Base-by-base conservation (phyloP, 1,140 invertebrate species). In the Vanessa tameamea region DNA sequence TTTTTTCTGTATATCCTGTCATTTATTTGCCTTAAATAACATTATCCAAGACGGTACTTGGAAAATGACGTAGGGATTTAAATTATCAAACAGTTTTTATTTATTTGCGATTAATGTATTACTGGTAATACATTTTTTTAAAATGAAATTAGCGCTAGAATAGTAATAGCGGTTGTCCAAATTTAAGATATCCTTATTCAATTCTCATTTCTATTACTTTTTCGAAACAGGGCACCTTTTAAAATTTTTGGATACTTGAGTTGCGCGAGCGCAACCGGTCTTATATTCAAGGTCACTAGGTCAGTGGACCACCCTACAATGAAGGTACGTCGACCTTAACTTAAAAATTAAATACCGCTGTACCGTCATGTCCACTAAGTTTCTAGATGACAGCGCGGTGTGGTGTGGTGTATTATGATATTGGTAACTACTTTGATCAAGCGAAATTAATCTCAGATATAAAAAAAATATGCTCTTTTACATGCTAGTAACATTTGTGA, bases 241-340 rank as follows among this genome's bases (percentile, higher is more conserved):
- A 57, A 43, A 73, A 55, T 13, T 23, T 74, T 74, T 20, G 69
- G 61, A 43, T 50, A 53, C 47, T 73, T 26, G 47, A 73, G 59
- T 61, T 61, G 50, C 66, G 48, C 59, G 50, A 70, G 43, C 78
- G 68, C 77, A 84, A 85, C 86, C 85, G 85, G 85, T 87, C 79
- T 74, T 26, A 55, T 51, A 20, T 78, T 82, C 79, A 87, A 86
- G 88, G 88, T 87, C 83, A 90, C 81, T 89, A 77, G 88, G 88
- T 88, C 80, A 90, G 81, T 87, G 81, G 83, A 82, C 82, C 81
- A 78, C 69, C 69, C 69, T 72, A 63, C 69, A 64, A 51, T 20
- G 57, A 53, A 23, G 59, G 65, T 66, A 43, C 71, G 65, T 61
- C 31, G 63, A 48, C 76, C 67, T 71, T 48, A 61, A 47, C 15